Evolutionary conservation across 2,888 invertebrate genomes (phyloP).

Genomic region (Trissonchulus latispiculum): DNA sequence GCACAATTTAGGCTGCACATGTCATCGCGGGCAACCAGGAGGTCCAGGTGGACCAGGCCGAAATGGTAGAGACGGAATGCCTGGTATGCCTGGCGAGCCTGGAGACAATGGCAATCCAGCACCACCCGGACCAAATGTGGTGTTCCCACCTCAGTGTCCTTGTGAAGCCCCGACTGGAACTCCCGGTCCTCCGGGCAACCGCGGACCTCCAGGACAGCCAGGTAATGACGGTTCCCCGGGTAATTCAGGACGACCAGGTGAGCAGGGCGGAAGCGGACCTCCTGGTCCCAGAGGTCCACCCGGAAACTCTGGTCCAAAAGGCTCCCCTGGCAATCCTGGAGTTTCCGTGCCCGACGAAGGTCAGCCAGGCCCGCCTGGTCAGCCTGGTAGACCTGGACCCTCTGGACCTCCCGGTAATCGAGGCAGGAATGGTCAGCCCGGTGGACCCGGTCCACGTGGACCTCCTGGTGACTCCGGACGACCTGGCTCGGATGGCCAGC

Average conservation of each 20-base stretch:
- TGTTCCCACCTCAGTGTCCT: constrained; percentile 35
- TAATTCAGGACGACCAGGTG: constrained; percentile 27
- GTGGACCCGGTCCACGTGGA: constrained; percentile 19
- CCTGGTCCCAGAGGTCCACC: not conserved
- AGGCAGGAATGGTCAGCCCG: constrained; percentile 18
- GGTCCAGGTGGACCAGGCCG: constrained; percentile 34
- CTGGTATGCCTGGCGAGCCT: constrained; percentile 18
- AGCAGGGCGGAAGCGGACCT: not conserved
- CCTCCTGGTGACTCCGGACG: not conserved
- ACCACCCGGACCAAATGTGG: not conserved
- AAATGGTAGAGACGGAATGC: constrained; percentile 35
- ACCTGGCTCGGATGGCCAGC: not conserved
- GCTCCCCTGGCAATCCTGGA: constrained; percentile 27
- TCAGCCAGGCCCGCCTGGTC: constrained; percentile 28
- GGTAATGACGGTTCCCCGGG: constrained; percentile 37
- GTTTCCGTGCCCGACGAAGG: constrained; percentile 27
- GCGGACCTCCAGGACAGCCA: constrained; percentile 21
- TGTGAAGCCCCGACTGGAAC: constrained; percentile 36
- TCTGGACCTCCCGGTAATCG: constrained; percentile 25
- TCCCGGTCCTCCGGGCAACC: constrained; percentile 8
- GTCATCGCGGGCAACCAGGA: constrained; percentile 41
- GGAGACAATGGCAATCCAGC: constrained; percentile 3
- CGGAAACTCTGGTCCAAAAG: constrained; percentile 33
- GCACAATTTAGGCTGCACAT: constrained; percentile 33
- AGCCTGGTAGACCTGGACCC: constrained; percentile 29